Percentiles rank a stretch among this genome's conserved stretches.
Conservation (phyloP, 2,888 invertebrate species). For the Melieria omissa region DNA sequence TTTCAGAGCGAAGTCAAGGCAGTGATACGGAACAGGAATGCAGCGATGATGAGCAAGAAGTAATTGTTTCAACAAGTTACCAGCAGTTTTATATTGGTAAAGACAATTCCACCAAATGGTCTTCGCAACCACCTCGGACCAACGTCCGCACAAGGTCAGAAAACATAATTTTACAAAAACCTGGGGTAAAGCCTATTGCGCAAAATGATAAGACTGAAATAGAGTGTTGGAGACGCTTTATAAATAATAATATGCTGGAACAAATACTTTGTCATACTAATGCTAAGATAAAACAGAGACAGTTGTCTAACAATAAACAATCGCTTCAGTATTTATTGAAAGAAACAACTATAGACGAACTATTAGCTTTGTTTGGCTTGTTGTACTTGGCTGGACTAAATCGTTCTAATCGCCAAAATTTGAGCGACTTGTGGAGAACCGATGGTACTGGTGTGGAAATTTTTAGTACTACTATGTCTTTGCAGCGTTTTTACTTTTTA, state of each 20-base stretch:
- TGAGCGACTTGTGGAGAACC: neutral
- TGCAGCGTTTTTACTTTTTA: no score
- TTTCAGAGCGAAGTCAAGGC: conserved; percentile 1
- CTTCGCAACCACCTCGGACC: no score
- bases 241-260: conserved; percentile 7
- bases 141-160: no score
- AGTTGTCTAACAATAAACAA: conserved; percentile 2
- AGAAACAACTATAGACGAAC: no score
- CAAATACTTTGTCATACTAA: conserved; percentile 11
- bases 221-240: conserved; percentile 9
- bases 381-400: neutral
- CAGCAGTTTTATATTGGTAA: conserved; percentile 11
- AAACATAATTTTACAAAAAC: no score
- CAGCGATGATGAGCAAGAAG: conserved; percentile 6
- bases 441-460: neutral
- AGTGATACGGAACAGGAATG: conserved; percentile 3
- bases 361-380: neutral
- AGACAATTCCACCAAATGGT: no score
- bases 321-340: no score
- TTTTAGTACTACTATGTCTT: neutral
- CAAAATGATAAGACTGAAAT: conserved; percentile 3
- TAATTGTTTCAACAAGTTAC: conserved; percentile 7
- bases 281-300: conserved; percentile 2
- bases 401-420: neutral
- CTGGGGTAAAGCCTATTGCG: no score